phyloP scores from a whole-genome alignment of 2,113 vertebrate species.

The Capreolus pygargus region DNA sequence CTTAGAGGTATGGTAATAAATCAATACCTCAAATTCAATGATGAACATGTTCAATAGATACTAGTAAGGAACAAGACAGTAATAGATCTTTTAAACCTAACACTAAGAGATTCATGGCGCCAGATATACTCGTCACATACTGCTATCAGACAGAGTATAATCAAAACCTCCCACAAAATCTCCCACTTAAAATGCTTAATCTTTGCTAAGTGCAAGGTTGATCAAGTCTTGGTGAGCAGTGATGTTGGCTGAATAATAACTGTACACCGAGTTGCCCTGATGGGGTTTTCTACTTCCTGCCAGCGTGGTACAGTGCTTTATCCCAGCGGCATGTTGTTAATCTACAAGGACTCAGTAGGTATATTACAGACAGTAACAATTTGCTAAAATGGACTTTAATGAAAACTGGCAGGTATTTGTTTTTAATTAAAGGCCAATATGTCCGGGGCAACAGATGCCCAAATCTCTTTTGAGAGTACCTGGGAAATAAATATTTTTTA shows the following conservation, averaged over 20 bases:
- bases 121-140: fast-evolving
- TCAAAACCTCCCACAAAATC: not conserved
- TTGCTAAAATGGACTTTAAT: constrained; percentile 27
- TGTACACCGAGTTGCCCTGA: not conserved
- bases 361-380: not conserved
- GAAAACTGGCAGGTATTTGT: constrained; percentile 24
- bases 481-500: not conserved
- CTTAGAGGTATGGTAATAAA: not conserved
- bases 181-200: not conserved
- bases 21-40: not conserved
- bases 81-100: not conserved
- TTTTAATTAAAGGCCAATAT: constrained; percentile 40
- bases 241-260: not conserved
- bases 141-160: not conserved
- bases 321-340: not conserved
- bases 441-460: not conserved
- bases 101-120: not conserved
- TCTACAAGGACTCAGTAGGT: not conserved
- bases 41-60: not conserved
- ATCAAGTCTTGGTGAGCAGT: not conserved
- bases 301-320: not conserved
- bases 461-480: not conserved
- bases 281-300: not conserved
- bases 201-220: not conserved
- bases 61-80: not conserved